Percentiles rank a stretch among this genome's conserved stretches.
phyloP scores from a whole-genome alignment of 2,797 vertebrate species.

The Paedocypris micromegethes region DNA sequence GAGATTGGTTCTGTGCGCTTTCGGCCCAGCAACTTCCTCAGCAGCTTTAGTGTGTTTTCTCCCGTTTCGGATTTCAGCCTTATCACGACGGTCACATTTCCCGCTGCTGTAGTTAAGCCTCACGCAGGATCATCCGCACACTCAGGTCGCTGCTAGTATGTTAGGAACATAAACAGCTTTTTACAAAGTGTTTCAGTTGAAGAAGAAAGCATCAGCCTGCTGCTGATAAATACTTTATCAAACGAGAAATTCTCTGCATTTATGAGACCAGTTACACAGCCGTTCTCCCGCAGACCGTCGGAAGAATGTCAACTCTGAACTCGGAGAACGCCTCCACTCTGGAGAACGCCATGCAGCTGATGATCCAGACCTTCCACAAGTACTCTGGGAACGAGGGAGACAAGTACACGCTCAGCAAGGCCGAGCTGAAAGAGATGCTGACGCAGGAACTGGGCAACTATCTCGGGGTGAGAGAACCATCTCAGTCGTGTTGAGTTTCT shows the following conservation, averaged over 20 bases:
- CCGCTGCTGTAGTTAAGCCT: slow-evolving; percentile 22
- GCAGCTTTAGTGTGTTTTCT: slow-evolving; percentile 45
- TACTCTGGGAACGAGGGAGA: slow-evolving; percentile 76
- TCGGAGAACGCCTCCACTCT: slow-evolving; percentile 67
- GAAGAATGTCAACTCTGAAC: slow-evolving; percentile 67
- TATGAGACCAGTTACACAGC: background rate
- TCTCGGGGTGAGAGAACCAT: slow-evolving; percentile 64
- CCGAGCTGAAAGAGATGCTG: slow-evolving; percentile 73
- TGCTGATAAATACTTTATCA: slow-evolving; percentile 1
- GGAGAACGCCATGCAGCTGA: slow-evolving; percentile 76
- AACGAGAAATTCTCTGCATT: slow-evolving; percentile 9
- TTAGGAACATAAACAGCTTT: background rate
- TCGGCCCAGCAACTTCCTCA: slow-evolving; percentile 44
- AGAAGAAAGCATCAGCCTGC: slow-evolving; percentile 1
- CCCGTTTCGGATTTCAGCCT: slow-evolving; percentile 64
- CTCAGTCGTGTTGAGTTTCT: background rate
- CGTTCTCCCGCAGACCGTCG: slow-evolving; percentile 1
- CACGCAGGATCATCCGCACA: background rate
- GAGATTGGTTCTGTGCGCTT: slow-evolving; percentile 53
- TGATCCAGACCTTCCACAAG: slow-evolving; percentile 79
- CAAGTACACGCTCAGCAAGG: slow-evolving; percentile 72
- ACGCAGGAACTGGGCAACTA: slow-evolving; percentile 70
- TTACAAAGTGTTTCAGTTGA: slow-evolving; percentile 4
- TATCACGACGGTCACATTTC: slow-evolving; percentile 60
- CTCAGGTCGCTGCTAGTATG: background rate